These are phyloP conservation scores for Adelosebastes latens DNA, from an alignment of 2,797 vertebrate genomes.

Conservation along the genomic window DNA sequence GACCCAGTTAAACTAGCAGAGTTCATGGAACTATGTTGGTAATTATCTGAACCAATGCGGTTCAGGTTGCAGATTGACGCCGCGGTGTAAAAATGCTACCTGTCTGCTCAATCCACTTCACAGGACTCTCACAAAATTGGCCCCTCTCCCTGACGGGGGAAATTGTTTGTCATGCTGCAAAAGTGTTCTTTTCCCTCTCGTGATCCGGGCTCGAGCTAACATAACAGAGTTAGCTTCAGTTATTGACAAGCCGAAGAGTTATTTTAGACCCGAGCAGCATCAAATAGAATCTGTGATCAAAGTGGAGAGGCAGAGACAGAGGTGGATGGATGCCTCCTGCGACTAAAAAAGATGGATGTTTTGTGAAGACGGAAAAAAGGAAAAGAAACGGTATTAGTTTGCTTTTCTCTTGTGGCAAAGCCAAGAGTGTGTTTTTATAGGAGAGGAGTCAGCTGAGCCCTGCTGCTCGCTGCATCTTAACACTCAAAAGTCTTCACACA, in stretches of 20 bases:
- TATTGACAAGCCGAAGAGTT: slow-evolving; percentile 77
- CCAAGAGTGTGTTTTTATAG: slow-evolving; percentile 68
- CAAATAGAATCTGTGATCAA: slow-evolving; percentile 84
- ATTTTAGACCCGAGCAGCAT: slow-evolving; percentile 78
- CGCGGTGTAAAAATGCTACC: slow-evolving; percentile 21
- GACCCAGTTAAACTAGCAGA: slow-evolving; percentile 21
- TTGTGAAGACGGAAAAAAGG: slow-evolving; percentile 57
- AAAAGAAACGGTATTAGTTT: slow-evolving; percentile 68
- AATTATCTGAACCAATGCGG: neutral
- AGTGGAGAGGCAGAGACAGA: slow-evolving; percentile 70
- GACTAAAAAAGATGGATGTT: slow-evolving; percentile 68
- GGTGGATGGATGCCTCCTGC: slow-evolving; percentile 68
- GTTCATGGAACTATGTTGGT: neutral
- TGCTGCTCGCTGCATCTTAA: slow-evolving; percentile 55
- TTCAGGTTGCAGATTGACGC: slow-evolving; percentile 24
- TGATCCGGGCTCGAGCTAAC: slow-evolving; percentile 65
- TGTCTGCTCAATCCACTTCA: slow-evolving; percentile 49
- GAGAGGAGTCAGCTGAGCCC: slow-evolving; percentile 69
- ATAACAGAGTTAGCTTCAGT: slow-evolving; percentile 71
- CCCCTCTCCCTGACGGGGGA: slow-evolving; percentile 36
- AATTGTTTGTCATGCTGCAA: slow-evolving; percentile 62
- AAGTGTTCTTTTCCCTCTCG: slow-evolving; percentile 50
- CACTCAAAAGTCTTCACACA: slow-evolving; percentile 24
- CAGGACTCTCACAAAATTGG: slow-evolving; percentile 25
- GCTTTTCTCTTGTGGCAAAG: slow-evolving; percentile 71